Conservation (phyloP, 2,113 vertebrate species). For the Silurus asotus region DNA sequence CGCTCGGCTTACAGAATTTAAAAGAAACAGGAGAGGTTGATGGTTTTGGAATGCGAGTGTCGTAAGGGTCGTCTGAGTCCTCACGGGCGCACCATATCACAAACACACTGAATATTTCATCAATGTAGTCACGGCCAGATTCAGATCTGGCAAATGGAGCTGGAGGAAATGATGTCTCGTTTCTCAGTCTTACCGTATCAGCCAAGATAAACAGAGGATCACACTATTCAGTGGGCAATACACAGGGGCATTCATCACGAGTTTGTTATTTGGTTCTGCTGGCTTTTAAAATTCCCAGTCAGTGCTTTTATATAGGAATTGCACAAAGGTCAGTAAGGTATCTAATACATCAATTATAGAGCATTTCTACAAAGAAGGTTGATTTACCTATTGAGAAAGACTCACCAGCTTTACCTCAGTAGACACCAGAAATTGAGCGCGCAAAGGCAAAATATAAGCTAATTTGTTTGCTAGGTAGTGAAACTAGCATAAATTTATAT, state of each 20-base stretch:
- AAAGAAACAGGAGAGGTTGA: slow-evolving; percentile 23
- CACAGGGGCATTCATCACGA: slow-evolving; percentile 17
- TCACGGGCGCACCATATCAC: slow-evolving; percentile 43
- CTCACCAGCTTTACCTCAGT: neutral
- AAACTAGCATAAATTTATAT: neutral
- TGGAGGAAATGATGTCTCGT: slow-evolving; percentile 23
- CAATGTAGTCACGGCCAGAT: slow-evolving; percentile 45
- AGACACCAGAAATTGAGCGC: neutral
- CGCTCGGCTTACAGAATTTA: slow-evolving; percentile 75
- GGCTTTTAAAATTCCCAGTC: neutral
- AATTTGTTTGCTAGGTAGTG: neutral
- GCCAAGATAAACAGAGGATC: slow-evolving; percentile 39
- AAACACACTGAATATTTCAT: slow-evolving; percentile 52
- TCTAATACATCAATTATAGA: neutral
- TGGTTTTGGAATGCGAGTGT: slow-evolving; percentile 22
- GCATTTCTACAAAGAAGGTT: neutral
- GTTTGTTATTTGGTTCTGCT: neutral
- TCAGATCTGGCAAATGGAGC: slow-evolving; percentile 36
- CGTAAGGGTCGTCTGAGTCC: slow-evolving; percentile 30
- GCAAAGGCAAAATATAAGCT: neutral
- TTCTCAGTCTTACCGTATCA: slow-evolving; percentile 23
- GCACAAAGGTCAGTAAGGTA: slow-evolving; percentile 22
- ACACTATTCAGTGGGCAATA: neutral
- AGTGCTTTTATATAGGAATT: slow-evolving; percentile 6
- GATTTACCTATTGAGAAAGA: too few species aligned